Base-by-base conservation (phyloP, 1,140 invertebrate genomes). In the Drosophila mauritiana region DNA sequence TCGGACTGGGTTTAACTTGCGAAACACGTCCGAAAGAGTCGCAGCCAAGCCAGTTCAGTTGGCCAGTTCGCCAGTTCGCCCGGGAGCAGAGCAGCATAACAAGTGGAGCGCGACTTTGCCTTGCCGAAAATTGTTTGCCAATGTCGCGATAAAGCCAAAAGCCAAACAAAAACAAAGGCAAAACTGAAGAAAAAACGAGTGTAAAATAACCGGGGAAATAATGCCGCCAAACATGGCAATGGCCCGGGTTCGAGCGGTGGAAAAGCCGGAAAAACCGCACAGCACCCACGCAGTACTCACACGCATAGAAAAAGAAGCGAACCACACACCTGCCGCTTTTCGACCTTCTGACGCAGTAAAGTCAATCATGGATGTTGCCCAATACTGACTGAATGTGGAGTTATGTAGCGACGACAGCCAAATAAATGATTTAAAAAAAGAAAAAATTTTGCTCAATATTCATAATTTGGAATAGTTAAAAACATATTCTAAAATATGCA, bases 121-220 rank as follows among this genome's bases (percentile, higher is more conserved):
- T 52, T 31, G 73, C 72, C 62, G 62, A 58, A 88, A 88, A 83
- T 72, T 76, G 83, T 88, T 88, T 88, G 82, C 83, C 82, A 86
- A 86, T 86, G 82, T 86, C 82, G 75, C 83, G 83, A 83, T 86
- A 84, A 76, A 79, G 72, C 56, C 36, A 37, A 37, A 51, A 15
- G 42, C 17, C 8, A 45, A 67, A 73, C 65, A 73, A 64, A 68
- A 61, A 48, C 34, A 61, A 57, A 67, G 64, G 63, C 40, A 52
- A 48, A 64, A 68, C 51, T 25, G 37, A 39, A 10, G 31, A 31
- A 31, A 31, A 7, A 31, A 3, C 31, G 31, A 31, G 31, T 8
- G 45, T n/a, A 42, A 51, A 59, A 31, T 10, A 31, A 31, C 0
- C 58, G 48, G 25, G 63, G 17, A 48, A 48, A 48, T 31, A 52